A percentile compares a stretch with the other conserved stretches of the same genome.
These are phyloP conservation scores for Phacellophora camtschatica DNA, from an alignment of 30 jellyfish, hydroid and myxozoan species.

Conservation along the genomic window DNA sequence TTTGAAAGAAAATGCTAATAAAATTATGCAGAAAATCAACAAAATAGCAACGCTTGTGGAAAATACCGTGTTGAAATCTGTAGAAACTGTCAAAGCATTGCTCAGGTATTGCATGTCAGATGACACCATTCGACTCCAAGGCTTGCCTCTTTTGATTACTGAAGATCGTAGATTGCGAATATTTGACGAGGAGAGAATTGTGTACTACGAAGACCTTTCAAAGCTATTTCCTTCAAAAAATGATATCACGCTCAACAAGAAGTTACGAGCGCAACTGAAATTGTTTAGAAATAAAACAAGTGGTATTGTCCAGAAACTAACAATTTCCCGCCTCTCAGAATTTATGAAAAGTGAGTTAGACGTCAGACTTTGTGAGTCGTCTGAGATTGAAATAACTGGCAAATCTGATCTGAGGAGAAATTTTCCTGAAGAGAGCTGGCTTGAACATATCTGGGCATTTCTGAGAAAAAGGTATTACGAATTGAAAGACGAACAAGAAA, in stretches of 20 bases:
- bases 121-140: constrained; percentile 27
- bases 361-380: neutral
- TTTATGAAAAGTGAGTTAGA: neutral
- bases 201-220: constrained; percentile 30
- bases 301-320: constrained; percentile 6
- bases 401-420: neutral
- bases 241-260: neutral
- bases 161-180: constrained; percentile 44
- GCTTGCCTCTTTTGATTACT: constrained; percentile 66
- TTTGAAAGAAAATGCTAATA: neutral
- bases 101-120: constrained; percentile 45
- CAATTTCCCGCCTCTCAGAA: neutral
- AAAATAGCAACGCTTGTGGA: neutral
- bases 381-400: neutral
- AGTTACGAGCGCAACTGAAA: neutral
- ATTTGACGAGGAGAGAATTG: constrained; percentile 3
- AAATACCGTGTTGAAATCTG: constrained; percentile 25
- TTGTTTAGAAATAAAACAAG: neutral
- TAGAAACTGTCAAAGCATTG: constrained; percentile 31
- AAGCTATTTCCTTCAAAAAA: constrained; percentile 8
- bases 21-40: constrained; percentile 12
- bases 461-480: neutral
- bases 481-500: neutral
- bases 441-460: neutral
- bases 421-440: constrained; percentile 4